phyloP scores from a whole-genome alignment of 2,113 vertebrate species.

The Cettia cetti region DNA sequence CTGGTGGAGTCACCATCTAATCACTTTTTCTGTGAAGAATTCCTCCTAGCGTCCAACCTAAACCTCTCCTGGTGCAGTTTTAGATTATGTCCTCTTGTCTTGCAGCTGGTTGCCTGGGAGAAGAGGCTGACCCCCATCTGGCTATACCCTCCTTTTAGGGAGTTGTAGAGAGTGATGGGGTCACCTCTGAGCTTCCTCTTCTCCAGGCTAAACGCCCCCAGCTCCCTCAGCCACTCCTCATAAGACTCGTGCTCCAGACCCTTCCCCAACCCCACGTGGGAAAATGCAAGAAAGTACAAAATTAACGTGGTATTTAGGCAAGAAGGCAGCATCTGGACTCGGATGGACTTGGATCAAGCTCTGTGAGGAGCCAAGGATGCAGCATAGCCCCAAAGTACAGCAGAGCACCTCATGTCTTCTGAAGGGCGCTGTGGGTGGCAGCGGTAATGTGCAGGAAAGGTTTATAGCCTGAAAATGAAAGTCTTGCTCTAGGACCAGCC shows the following conservation, averaged over 20 bases:
- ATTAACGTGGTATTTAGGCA: accelerated
- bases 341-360: accelerated
- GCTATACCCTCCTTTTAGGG: background rate
- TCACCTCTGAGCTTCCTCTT: background rate
- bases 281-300: accelerated
- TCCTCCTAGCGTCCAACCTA: accelerated
- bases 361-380: accelerated
- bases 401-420: accelerated
- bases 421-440: accelerated
- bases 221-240: background rate
- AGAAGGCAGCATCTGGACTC: background rate
- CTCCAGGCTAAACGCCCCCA: background rate
- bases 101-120: background rate
- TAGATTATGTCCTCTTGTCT: background rate
- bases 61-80: background rate
- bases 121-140: accelerated
- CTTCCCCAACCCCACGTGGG: accelerated
- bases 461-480: background rate
- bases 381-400: accelerated
- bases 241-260: background rate
- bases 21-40: background rate
- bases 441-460: accelerated
- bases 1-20: background rate
- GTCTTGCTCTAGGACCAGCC: background rate
- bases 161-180: background rate